Evolutionary conservation across 2,888 invertebrate species (phyloP).

Genomic region (Caenorhabditis japonica): DNA sequence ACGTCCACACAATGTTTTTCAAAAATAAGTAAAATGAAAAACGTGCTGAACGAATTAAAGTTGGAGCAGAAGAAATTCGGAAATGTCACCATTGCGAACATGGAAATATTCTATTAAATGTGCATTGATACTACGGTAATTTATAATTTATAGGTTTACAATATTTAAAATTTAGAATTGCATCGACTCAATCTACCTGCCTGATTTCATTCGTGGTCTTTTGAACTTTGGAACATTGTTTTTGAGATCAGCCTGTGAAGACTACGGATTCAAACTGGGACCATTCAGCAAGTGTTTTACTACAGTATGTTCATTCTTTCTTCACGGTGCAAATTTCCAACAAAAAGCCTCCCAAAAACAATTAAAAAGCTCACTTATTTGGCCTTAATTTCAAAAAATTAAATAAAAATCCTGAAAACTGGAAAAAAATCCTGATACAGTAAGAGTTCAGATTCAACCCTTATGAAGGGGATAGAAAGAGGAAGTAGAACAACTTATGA

Average conservation of each 20-base stretch:
- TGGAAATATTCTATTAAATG: constrained; percentile 28
- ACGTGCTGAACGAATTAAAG: constrained; percentile 20
- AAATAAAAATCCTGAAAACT: too few species aligned
- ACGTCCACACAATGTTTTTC: background rate
- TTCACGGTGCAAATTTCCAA: too few species aligned
- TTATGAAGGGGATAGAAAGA: too few species aligned
- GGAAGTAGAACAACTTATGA: too few species aligned
- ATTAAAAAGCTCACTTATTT: too few species aligned
- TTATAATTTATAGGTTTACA: background rate
- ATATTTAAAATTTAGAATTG: constrained; percentile 11
- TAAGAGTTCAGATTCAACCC: too few species aligned
- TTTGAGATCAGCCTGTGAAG: constrained; percentile 19
- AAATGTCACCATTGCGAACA: constrained; percentile 25
- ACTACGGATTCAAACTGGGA: constrained; percentile 27
- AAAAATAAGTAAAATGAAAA: constrained; percentile 23
- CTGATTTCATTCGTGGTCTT: constrained; percentile 15
- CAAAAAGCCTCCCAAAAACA: too few species aligned
- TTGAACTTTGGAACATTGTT: constrained; percentile 20
- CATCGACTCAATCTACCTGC: constrained; percentile 10
- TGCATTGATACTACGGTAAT: constrained; percentile 23
- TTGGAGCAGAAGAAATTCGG: constrained; percentile 15
- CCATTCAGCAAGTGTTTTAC: constrained; percentile 28
- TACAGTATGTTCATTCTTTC: background rate
- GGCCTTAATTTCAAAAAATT: too few species aligned
- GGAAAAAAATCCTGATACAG: too few species aligned